phyloP scores from a whole-genome alignment of 2,797 vertebrate genomes.

The Erpetoichthys calabaricus region DNA sequence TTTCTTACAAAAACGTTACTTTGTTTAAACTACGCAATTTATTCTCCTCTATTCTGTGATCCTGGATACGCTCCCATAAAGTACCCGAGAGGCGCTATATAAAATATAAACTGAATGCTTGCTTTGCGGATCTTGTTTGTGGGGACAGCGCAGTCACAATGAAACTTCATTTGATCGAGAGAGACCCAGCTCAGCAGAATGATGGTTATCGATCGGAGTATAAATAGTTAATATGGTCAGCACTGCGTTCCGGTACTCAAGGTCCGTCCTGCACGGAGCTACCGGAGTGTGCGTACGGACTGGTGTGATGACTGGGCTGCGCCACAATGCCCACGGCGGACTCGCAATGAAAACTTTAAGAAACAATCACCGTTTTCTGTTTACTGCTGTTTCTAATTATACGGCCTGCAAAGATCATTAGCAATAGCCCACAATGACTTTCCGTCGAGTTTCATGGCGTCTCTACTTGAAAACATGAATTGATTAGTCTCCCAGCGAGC shows the following conservation, averaged over 20 bases:
- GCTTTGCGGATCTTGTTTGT: too few species aligned
- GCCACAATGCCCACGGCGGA: slow-evolving; percentile 12
- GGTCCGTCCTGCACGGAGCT: slow-evolving; percentile 21
- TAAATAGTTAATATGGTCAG: slow-evolving; percentile 39
- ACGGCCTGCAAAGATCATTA: slow-evolving; percentile 11
- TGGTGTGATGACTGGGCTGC: slow-evolving; percentile 8
- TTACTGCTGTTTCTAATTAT: slow-evolving; percentile 18
- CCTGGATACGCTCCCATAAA: too few species aligned
- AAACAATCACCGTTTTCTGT: slow-evolving; percentile 15
- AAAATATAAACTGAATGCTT: too few species aligned
- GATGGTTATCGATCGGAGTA: slow-evolving; percentile 33
- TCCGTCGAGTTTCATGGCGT: slow-evolving; percentile 9
- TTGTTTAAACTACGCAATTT: background rate
- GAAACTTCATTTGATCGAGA: background rate
- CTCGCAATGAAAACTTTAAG: slow-evolving; percentile 19
- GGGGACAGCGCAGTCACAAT: background rate
- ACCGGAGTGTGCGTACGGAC: slow-evolving; percentile 28
- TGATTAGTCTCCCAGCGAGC: slow-evolving; percentile 31
- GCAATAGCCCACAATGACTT: slow-evolving; percentile 10
- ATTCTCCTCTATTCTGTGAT: too few species aligned
- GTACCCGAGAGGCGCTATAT: too few species aligned
- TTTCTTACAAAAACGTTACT: background rate
- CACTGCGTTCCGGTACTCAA: slow-evolving; percentile 25
- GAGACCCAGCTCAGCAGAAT: slow-evolving; percentile 26
- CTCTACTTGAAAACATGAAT: slow-evolving; percentile 22